These are phyloP conservation scores for Hylaea fasciaria DNA, from an alignment of 2,888 invertebrate species.

Conservation along the genomic window DNA sequence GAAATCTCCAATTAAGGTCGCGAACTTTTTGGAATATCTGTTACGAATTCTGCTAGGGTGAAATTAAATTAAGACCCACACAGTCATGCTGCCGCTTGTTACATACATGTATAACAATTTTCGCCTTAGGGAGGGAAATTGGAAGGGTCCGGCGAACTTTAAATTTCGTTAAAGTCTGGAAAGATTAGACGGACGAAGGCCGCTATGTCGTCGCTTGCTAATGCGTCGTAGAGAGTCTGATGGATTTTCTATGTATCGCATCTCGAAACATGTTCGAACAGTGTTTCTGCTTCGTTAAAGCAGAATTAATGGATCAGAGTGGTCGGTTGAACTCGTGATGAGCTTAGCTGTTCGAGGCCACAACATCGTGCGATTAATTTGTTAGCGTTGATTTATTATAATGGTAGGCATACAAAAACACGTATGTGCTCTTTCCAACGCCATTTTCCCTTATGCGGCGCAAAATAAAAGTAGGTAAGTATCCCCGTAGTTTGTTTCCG, in stretches of 20 bases:
- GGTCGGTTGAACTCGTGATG: slow-evolving; percentile 26
- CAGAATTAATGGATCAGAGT: slow-evolving; percentile 33
- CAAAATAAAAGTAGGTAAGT: slow-evolving; percentile 31
- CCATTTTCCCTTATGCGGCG: slow-evolving; percentile 35
- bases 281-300: slow-evolving; percentile 35
- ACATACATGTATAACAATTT: slow-evolving; percentile 43
- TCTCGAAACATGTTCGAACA: slow-evolving; percentile 29
- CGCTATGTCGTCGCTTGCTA: slow-evolving; percentile 29
- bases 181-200: slow-evolving; percentile 34
- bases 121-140: slow-evolving; percentile 42
- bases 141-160: slow-evolving; percentile 49
- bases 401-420: slow-evolving; percentile 14
- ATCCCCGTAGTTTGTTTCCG: slow-evolving; percentile 29
- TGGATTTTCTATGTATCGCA: slow-evolving; percentile 43
- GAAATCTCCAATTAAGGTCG: slow-evolving; percentile 41
- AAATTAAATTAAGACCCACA: slow-evolving; percentile 46
- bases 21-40: slow-evolving; percentile 42
- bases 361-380: slow-evolving; percentile 26
- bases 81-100: slow-evolving; percentile 32
- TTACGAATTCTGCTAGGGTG: slow-evolving; percentile 27
- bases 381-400: slow-evolving; percentile 27
- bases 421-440: slow-evolving; percentile 16
- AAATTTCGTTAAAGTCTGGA: slow-evolving; percentile 48
- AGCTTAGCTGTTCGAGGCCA: slow-evolving; percentile 13
- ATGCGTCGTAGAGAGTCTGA: slow-evolving; percentile 32